Conservation (phyloP, 2,113 vertebrate species). For the Himantopus leucocephalus region DNA sequence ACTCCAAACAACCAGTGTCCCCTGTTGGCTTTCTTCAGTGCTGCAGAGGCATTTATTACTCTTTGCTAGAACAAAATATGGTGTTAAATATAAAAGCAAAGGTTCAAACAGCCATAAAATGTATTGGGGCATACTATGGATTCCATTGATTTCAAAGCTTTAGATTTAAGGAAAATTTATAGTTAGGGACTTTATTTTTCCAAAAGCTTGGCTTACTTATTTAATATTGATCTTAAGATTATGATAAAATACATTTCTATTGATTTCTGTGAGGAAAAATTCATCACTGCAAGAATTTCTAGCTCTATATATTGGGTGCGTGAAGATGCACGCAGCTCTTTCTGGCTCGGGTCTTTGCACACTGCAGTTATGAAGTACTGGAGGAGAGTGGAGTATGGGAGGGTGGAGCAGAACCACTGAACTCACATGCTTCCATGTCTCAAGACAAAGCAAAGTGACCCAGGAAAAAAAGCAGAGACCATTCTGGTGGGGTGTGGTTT, state of each 20-base stretch:
- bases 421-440: rapidly evolving
- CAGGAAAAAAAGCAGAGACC: background rate
- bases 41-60: constrained; percentile 45
- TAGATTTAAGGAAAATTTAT: constrained; percentile 66
- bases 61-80: constrained; percentile 22
- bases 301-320: background rate
- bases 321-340: background rate
- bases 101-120: constrained; percentile 55
- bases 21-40: constrained; percentile 40
- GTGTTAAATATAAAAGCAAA: constrained; percentile 58
- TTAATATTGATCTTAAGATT: constrained; percentile 73
- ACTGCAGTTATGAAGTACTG: background rate
- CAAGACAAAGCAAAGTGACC: background rate
- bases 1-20: background rate
- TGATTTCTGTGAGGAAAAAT: constrained; percentile 59
- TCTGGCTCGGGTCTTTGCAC: background rate
- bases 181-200: constrained; percentile 19
- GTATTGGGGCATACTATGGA: constrained; percentile 13
- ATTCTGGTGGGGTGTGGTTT: background rate
- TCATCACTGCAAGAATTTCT: constrained; percentile 14
- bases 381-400: background rate
- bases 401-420: background rate
- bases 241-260: constrained; percentile 58
- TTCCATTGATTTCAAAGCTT: constrained; percentile 60
- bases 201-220: constrained; percentile 51